Conservation (phyloP, 2,888 invertebrate genomes). For the Limnephilus auricula region DNA sequence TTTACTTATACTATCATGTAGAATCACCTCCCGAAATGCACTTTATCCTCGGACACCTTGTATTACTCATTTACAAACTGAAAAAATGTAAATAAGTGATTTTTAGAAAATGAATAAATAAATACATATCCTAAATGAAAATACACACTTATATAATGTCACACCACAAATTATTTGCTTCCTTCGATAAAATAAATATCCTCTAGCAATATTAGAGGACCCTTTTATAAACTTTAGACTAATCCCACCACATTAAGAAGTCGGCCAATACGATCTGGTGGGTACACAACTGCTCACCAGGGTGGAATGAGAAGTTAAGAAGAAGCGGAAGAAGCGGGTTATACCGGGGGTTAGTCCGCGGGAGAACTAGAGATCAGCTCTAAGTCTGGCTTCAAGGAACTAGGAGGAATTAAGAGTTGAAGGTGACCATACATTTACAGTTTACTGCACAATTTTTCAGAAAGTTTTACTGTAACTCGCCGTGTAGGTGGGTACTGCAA, state of each 20-base stretch:
- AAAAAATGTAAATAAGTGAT: too few relatives aligned
- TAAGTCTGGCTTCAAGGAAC: constrained; percentile 17
- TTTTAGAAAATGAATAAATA: too few relatives aligned
- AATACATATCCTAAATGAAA: too few relatives aligned
- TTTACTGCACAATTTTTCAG: not conserved
- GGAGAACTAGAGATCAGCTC: constrained; percentile 16
- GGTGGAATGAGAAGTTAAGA: constrained; percentile 2
- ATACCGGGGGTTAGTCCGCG: constrained; percentile 4
- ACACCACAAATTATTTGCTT: too few relatives aligned
- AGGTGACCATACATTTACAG: not conserved
- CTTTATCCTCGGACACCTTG: too few relatives aligned
- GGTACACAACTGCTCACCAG: not conserved
- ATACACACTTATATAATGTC: too few relatives aligned
- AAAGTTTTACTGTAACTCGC: not conserved
- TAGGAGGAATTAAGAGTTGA: constrained; percentile 5
- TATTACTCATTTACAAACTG: too few relatives aligned
- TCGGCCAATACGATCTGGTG: not conserved
- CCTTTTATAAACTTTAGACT: not conserved
- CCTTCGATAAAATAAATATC: not conserved
- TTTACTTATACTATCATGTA: too few relatives aligned
- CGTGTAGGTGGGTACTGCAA: not conserved
- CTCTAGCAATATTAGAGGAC: not conserved
- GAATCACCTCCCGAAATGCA: too few relatives aligned
- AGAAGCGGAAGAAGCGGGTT: not conserved
- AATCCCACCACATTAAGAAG: not conserved